A percentile compares a stretch with the other conserved stretches of the same genome.
Evolutionary conservation across 2,113 vertebrate species (phyloP).

Genomic region (Nycticryphes semicollaris): DNA sequence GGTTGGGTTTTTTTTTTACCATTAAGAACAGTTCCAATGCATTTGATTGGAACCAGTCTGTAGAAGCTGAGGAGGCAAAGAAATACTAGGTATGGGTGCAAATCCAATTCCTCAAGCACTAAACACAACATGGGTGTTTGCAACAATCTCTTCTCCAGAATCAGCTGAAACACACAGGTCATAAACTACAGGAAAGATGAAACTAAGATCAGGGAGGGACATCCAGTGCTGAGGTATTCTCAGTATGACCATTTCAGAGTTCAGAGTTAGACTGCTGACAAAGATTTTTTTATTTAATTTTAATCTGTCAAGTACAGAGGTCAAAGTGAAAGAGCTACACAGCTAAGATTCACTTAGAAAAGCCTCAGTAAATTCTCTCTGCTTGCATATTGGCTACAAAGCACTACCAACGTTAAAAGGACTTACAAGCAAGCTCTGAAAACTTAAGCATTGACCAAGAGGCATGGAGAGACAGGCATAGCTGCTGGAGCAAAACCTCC

Average conservation of each 20-base stretch:
- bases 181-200: not conserved
- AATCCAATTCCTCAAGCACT: not conserved
- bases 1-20: too few relatives aligned
- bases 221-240: not conserved
- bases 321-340: not conserved
- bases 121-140: not conserved
- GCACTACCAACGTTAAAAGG: not conserved
- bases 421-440: not conserved
- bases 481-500: not conserved
- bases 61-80: not conserved
- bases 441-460: not conserved
- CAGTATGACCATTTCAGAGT: not conserved
- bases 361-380: not conserved
- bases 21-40: too few relatives aligned
- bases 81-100: not conserved
- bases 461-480: not conserved
- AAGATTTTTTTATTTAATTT: not conserved
- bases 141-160: not conserved
- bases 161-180: not conserved
- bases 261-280: not conserved
- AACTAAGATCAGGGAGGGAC: not conserved
- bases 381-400: not conserved
- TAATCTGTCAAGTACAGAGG: not conserved
- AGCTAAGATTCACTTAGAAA: not conserved
- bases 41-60: not conserved